Conservation (phyloP, 2,797 vertebrate species). For the Champsocephalus esox region DNA sequence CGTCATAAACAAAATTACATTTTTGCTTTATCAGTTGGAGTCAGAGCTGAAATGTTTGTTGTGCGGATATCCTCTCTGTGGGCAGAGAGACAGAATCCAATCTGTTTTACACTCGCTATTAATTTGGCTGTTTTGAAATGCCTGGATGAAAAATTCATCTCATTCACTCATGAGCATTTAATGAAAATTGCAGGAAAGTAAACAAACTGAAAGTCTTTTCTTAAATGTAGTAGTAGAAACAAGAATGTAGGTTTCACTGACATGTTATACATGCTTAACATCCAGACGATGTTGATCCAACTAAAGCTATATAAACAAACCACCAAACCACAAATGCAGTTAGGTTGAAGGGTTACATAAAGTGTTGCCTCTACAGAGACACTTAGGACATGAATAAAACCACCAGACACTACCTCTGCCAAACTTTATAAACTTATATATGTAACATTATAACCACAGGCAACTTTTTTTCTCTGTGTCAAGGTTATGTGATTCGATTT, state of each 20-base stretch:
- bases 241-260: conserved; percentile 8
- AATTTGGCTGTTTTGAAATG: conserved; percentile 70
- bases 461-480: background rate
- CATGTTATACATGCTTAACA: conserved; percentile 2
- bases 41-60: conserved; percentile 62
- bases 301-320: background rate
- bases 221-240: conserved; percentile 22
- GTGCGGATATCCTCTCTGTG: conserved; percentile 45
- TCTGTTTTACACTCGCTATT: conserved; percentile 65
- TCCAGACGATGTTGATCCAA: background rate
- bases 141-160: conserved; percentile 56
- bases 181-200: conserved; percentile 52
- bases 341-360: background rate
- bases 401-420: background rate
- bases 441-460: background rate
- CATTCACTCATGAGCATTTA: conserved; percentile 39
- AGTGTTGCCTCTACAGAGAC: background rate
- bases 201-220: conserved; percentile 20
- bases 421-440: background rate
- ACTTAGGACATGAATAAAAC: background rate
- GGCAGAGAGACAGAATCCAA: conserved; percentile 52
- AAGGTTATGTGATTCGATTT: conserved; percentile 1
- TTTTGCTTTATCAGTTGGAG: conserved; percentile 77
- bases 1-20: conserved; percentile 79
- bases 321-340: background rate